Conservation (phyloP, 2,888 invertebrate genomes). For the Argyresthia goedartella region DNA sequence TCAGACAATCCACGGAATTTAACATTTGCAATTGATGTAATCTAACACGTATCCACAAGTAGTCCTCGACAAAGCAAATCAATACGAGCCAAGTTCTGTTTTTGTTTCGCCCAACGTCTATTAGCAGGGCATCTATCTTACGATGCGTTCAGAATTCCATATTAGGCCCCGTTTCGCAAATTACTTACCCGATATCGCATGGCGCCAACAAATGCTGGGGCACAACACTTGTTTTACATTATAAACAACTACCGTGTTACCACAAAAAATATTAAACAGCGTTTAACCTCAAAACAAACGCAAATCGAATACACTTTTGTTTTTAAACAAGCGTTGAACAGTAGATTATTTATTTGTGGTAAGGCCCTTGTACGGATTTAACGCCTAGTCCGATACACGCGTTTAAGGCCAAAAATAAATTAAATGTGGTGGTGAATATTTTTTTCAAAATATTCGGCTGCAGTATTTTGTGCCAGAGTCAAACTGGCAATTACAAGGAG, state of each 20-base stretch:
- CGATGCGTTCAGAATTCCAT: conserved; percentile 6
- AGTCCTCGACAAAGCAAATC: neutral
- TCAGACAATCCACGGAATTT: too few relatives aligned
- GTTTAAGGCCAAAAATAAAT: neutral
- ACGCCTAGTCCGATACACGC: conserved; percentile 3
- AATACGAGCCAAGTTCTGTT: conserved; percentile 1
- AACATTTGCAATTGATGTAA: too few relatives aligned
- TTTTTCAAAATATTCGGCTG: neutral
- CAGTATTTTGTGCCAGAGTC: neutral
- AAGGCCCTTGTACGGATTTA: conserved; percentile 19
- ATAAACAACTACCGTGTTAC: conserved; percentile 27
- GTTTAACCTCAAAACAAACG: too few relatives aligned
- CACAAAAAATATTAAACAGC: too few relatives aligned
- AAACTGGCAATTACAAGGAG: neutral
- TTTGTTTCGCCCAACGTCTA: neutral
- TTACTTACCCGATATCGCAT: conserved; percentile 31
- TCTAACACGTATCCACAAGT: too few relatives aligned
- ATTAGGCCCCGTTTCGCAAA: conserved; percentile 16
- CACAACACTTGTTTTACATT: conserved; percentile 27
- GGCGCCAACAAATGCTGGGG: conserved; percentile 30
- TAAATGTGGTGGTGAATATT: neutral
- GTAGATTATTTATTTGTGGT: too few relatives aligned
- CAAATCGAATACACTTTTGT: too few relatives aligned
- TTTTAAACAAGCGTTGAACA: too few relatives aligned
- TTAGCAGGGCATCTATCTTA: conserved; percentile 2